Conservation (phyloP, 2,888 invertebrate species). For the Eupithecia insigniata region DNA sequence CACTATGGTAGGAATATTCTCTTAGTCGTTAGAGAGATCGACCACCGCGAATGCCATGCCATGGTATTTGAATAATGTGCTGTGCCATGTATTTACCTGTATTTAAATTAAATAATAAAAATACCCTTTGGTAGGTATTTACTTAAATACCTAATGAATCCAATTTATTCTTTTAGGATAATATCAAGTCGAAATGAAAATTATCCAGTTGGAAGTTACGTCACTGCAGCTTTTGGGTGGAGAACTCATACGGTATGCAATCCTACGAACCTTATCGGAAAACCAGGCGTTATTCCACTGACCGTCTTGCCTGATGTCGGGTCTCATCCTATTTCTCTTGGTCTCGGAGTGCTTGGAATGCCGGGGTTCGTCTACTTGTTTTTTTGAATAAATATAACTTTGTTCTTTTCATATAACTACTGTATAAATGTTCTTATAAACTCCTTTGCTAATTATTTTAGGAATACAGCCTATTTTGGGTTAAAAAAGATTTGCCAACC, state of each 20-base stretch:
- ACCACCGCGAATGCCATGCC: neutral
- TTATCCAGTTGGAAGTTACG: slow-evolving; percentile 86
- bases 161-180: slow-evolving; percentile 79
- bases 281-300: slow-evolving; percentile 58
- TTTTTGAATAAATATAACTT: neutral
- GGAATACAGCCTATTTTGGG: slow-evolving; percentile 90
- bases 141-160: no score
- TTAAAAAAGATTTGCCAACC: slow-evolving; percentile 88
- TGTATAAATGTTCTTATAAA: neutral
- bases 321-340: slow-evolving; percentile 85
- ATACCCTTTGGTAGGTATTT: no score
- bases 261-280: slow-evolving; percentile 51
- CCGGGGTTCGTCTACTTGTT: slow-evolving; percentile 85
- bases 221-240: slow-evolving; percentile 89
- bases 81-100: neutral
- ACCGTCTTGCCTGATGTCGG: slow-evolving; percentile 84
- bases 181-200: slow-evolving; percentile 86
- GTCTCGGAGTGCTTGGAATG: slow-evolving; percentile 88
- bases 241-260: slow-evolving; percentile 74
- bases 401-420: slow-evolving; percentile 1
- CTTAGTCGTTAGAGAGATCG: neutral
- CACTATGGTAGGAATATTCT: neutral
- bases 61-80: neutral
- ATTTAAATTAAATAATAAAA: neutral
- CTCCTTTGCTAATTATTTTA: slow-evolving; percentile 53